Evolutionary conservation across 2,888 invertebrate genomes (phyloP), one percentile per base, ranked within the genome.

Genomic region (Xestia xanthographa): DNA sequence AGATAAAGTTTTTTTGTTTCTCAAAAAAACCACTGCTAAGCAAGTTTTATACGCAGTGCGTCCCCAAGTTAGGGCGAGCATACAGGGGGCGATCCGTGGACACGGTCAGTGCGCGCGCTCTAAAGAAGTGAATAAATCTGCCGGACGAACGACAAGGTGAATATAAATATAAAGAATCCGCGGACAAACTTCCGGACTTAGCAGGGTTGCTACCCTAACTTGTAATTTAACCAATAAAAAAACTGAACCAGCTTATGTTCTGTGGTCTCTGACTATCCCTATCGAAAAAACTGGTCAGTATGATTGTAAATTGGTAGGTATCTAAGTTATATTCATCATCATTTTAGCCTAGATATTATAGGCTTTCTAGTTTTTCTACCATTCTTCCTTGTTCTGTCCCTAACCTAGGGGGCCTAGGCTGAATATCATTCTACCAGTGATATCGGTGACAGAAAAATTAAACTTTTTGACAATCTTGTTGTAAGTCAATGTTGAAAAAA

Each of bases 111-210:
- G 96, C 95, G 92, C 93, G 82, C 94, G 95, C 91, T 96, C 95
- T 95, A 96, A 96, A 96, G 96, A 95, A 96, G 94, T 95, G 95
- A 96, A 96, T 96, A 96, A 96, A 96, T 96, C 96, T 96, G 95
- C 93, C 91, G 92, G 91, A 91, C 93, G 91, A 91, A 91, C 95
- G 96, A 95, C 96, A 95, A 96, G 96, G 96, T 96, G 96, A 95
- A 95, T 95, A 95, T 95, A 95, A 96, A 96, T 96, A 95, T 96
- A 96, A 95, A 95, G 95, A 96, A 95, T 95, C 95, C 94, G 95
- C 95, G 95, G 95, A 94, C 95, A 92, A 93, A 94, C 95, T 96
- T 96, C 96, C 96, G 94, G 91, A 79, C 85, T 77, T 71, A 69
- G 20, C 89, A 95, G 95, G 96, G 96, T 80, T 95, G 94, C 56